These are phyloP conservation scores for Cheilosia variabilis DNA, from an alignment of 2,888 invertebrate species.

Conservation along the genomic window DNA sequence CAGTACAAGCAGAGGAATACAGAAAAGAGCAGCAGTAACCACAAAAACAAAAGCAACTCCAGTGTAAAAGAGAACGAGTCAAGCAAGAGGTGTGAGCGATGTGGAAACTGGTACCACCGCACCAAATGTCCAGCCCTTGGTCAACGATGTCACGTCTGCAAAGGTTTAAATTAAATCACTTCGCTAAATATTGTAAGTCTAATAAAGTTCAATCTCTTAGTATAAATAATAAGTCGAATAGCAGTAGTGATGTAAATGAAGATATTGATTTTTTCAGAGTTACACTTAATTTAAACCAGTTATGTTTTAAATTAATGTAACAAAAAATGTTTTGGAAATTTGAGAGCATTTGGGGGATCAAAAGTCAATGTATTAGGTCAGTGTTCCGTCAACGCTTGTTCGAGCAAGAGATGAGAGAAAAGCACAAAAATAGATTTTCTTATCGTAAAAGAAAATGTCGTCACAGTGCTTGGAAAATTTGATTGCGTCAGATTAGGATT, in stretches of 20 bases:
- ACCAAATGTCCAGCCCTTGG: slow-evolving; percentile 16
- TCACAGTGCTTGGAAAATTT: too few relatives aligned
- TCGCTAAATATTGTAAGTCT: neutral
- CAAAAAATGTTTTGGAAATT: too few relatives aligned
- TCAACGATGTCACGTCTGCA: slow-evolving; percentile 13
- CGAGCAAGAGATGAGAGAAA: neutral
- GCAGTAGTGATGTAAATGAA: neutral
- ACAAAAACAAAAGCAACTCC: neutral
- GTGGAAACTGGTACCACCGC: slow-evolving; percentile 24
- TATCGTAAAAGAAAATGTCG: too few relatives aligned
- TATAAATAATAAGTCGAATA: neutral
- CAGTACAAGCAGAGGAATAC: too few relatives aligned
- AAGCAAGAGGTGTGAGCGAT: slow-evolving; percentile 23
- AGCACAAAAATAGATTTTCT: too few relatives aligned
- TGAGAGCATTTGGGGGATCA: too few relatives aligned
- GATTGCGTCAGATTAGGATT: too few relatives aligned
- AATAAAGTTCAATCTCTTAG: neutral
- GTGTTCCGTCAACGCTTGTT: slow-evolving; percentile 1
- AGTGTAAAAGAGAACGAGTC: neutral
- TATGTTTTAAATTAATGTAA: too few relatives aligned
- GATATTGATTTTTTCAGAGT: slow-evolving; percentile 5
- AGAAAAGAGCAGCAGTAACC: neutral
- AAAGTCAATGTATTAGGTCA: slow-evolving; percentile 18
- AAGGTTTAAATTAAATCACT: slow-evolving; percentile 20
- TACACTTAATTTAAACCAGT: too few relatives aligned